Conservation (phyloP, 2,888 invertebrate species). For the Drosophila formosana region DNA sequence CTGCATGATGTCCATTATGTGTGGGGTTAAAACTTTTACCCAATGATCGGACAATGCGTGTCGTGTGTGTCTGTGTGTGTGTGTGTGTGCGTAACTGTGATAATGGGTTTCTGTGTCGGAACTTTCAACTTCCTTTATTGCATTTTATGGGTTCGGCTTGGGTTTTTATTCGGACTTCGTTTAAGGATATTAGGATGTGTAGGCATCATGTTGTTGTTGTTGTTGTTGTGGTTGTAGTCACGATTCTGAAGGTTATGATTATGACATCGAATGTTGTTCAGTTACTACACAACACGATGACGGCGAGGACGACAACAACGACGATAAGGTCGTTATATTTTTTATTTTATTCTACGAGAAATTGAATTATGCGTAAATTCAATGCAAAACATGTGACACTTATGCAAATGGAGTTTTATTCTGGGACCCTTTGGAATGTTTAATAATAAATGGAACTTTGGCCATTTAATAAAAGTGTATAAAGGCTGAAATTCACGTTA, state of each 20-base stretch:
- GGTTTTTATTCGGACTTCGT: slow-evolving; percentile 43
- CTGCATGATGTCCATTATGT: slow-evolving; percentile 72
- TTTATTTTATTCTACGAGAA: slow-evolving; percentile 38
- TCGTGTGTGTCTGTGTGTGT: slow-evolving; percentile 16
- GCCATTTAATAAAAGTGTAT: slow-evolving; percentile 11
- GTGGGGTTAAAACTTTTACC: slow-evolving; percentile 72
- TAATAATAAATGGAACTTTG: slow-evolving; percentile 7
- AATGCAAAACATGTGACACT: slow-evolving; percentile 64
- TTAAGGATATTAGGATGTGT: slow-evolving; percentile 46
- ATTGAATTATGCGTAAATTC: slow-evolving; percentile 63
- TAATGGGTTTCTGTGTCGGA: slow-evolving; percentile 82
- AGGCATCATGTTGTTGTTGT: slow-evolving; percentile 6
- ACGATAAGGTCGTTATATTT: slow-evolving; percentile 36
- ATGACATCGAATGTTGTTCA: slow-evolving; percentile 56
- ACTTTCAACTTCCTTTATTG: slow-evolving; percentile 82
- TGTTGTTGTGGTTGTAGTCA: slow-evolving; percentile 12
- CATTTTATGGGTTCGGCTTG: slow-evolving; percentile 73
- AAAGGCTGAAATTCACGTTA: slow-evolving; percentile 7
- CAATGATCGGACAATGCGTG: slow-evolving; percentile 64
- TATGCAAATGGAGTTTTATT: slow-evolving; percentile 65
- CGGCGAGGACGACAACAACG: background rate
- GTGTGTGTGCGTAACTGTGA: slow-evolving; percentile 67
- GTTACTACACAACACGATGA: background rate
- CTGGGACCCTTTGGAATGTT: background rate
- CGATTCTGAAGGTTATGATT: slow-evolving; percentile 64